Evolutionary conservation across 2,888 invertebrate genomes (phyloP), one percentile per base, ranked within the genome.

Genomic region (Stenotaenia linearis): DNA sequence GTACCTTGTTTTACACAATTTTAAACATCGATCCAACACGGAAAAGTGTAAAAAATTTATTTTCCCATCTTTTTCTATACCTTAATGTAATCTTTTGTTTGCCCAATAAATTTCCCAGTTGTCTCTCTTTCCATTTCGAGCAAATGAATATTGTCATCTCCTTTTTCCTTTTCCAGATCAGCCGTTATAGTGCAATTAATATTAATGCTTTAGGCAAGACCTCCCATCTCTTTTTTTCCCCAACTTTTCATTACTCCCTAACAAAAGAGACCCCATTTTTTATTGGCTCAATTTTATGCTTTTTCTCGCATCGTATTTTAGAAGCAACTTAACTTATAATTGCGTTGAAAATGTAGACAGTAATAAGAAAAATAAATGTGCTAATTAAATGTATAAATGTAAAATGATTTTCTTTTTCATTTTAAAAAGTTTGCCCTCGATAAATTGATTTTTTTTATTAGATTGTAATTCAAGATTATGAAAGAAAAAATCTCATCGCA

Each of bases 201-300:
- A 69, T 69, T 69, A 69, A 69, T 69, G 69, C 69, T 69, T 28
- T 25, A 69, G 25, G 69, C 28, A 12, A 69, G 28, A 69, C 69
- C 69, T 69, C 28, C 9, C n/a, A n/a, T n/a, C n/a, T n/a, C 25
- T 28, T 69, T 69, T 25, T 28, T 69, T 28, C 15, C 15, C 15
- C 28, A 69, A 69, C 69, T 1, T 28, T 69, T 69, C 69, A 25
- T 69, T 69, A 69, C 28, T 12, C 28, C 28, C 4, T 69, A 69
- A 69, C 69, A 69, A 69, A 69, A 69, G 69, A 61, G 23, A 50
- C 18, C 40, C 40, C 50, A 50, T 69, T 69, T 69, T 69, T 69
- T 69, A 25, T 69, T 25, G 5, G 69, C 25, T 28, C 10, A 69
- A 69, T 69, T 69, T 69, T 69, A 69, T 28, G 69, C 0, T 28